Conservation (phyloP, 2,797 vertebrate genomes). For the Trichosurus vulpecula region DNA sequence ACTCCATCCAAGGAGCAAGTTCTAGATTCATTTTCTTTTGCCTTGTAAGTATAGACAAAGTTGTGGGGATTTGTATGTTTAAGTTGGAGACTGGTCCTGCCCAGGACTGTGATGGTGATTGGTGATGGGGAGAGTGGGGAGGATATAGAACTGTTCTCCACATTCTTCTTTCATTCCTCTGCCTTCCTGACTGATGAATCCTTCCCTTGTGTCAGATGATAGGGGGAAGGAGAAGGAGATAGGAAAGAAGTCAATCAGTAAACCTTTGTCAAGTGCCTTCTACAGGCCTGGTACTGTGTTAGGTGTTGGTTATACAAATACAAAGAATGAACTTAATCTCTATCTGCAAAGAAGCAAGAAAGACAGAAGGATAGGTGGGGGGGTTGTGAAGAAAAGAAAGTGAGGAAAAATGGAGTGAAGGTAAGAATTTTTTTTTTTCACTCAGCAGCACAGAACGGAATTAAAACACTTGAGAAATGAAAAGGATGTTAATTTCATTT, state of each 20-base stretch:
- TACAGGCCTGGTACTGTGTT: neutral
- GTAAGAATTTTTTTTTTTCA: neutral
- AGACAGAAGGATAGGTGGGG: neutral
- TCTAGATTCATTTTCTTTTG: constrained; percentile 48
- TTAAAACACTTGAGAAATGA: constrained; percentile 3
- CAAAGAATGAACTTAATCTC: neutral
- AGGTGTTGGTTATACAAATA: neutral
- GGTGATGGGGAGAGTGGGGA: neutral
- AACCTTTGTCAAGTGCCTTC: neutral
- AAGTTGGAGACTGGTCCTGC: constrained; percentile 22
- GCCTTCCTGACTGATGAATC: constrained; percentile 4
- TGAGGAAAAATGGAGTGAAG: neutral
- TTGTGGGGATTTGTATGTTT: neutral
- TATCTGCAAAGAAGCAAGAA: neutral
- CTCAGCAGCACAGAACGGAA: neutral
- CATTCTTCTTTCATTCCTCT: neutral
- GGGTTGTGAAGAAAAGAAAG: neutral
- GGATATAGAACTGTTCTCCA: neutral
- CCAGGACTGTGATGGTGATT: neutral
- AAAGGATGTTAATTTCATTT: constrained; percentile 4
- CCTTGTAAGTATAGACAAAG: neutral
- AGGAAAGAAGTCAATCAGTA: neutral
- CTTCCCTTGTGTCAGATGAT: constrained; percentile 1
- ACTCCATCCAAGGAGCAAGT: constrained; percentile 21
- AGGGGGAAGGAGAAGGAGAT: neutral